Percentiles rank a stretch among this genome's conserved stretches.
Conservation (phyloP, 2,888 invertebrate species). For the Orthosia cruda region DNA sequence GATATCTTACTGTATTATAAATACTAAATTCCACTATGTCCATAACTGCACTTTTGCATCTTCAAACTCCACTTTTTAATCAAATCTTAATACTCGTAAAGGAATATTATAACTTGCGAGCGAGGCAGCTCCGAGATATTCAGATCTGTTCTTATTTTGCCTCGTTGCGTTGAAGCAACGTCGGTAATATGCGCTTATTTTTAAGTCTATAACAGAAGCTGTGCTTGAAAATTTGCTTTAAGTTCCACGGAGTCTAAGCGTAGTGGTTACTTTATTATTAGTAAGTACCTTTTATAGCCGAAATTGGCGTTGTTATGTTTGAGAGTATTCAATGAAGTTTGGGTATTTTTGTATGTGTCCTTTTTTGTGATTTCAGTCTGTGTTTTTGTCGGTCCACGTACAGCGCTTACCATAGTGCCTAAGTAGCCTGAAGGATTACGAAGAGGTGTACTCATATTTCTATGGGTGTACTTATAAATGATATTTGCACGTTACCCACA, state of each 20-base stretch:
- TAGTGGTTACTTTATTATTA: conserved; percentile 51
- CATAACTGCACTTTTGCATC: conserved; percentile 27
- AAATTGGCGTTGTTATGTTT: conserved; percentile 28
- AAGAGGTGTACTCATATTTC: too few relatives aligned
- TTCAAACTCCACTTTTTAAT: conserved; percentile 59
- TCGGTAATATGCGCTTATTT: conserved; percentile 66
- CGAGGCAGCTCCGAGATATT: conserved; percentile 37
- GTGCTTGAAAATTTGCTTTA: conserved; percentile 58
- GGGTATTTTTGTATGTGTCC: neutral
- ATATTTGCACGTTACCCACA: too few relatives aligned
- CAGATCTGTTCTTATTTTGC: conserved; percentile 59
- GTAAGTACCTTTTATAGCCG: conserved; percentile 23
- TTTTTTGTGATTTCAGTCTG: neutral
- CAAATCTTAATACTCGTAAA: conserved; percentile 58
- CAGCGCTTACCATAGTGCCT: too few relatives aligned
- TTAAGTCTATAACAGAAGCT: conserved; percentile 63
- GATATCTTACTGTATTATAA: neutral
- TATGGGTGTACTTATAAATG: too few relatives aligned
- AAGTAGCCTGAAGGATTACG: too few relatives aligned
- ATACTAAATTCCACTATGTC: conserved; percentile 13
- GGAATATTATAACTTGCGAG: conserved; percentile 59
- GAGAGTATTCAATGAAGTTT: neutral
- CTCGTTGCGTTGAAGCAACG: conserved; percentile 53
- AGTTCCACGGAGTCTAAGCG: conserved; percentile 42
- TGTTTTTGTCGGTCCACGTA: neutral